These are phyloP conservation scores for Acleris laterana DNA, from an alignment of 2,888 invertebrate genomes.

Conservation along the genomic window DNA sequence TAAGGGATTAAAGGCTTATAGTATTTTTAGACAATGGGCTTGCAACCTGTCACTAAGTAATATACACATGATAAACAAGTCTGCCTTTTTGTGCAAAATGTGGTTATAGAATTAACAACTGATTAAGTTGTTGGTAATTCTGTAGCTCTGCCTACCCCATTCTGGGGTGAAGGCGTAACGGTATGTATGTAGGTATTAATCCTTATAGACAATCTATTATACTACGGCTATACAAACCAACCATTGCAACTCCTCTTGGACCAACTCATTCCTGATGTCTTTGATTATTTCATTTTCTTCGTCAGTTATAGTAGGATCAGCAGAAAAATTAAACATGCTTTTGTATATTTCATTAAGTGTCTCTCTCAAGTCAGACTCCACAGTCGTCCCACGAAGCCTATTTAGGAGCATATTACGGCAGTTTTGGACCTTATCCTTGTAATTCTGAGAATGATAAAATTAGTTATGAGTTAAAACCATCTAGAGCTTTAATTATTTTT, in stretches of 20 bases:
- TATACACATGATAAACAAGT: no score
- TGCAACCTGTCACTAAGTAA: no score
- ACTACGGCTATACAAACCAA: conserved; percentile 42
- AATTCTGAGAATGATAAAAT: conserved; percentile 59
- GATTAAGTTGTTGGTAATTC: no score
- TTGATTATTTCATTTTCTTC: conserved; percentile 66
- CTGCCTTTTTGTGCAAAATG: no score
- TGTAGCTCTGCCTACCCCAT: no score
- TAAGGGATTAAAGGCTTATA: no score
- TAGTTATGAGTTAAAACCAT: no score
- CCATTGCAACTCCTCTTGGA: conserved; percentile 76
- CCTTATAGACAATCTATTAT: background rate
- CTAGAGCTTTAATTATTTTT: background rate
- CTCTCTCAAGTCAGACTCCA: conserved; percentile 58
- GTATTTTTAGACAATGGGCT: no score
- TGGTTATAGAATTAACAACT: no score
- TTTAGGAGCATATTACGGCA: conserved; percentile 69
- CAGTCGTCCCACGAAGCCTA: conserved; percentile 58
- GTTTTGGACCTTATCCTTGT: conserved; percentile 69
- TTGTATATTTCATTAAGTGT: conserved; percentile 68
- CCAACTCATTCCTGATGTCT: conserved; percentile 69
- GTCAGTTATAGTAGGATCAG: conserved; percentile 50
- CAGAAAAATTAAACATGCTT: conserved; percentile 59
- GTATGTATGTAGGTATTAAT: no score
- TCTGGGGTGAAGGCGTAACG: no score